Evolutionary conservation across 1,140 invertebrate species (phyloP).

Genomic region (Chironomus striatipennis): DNA sequence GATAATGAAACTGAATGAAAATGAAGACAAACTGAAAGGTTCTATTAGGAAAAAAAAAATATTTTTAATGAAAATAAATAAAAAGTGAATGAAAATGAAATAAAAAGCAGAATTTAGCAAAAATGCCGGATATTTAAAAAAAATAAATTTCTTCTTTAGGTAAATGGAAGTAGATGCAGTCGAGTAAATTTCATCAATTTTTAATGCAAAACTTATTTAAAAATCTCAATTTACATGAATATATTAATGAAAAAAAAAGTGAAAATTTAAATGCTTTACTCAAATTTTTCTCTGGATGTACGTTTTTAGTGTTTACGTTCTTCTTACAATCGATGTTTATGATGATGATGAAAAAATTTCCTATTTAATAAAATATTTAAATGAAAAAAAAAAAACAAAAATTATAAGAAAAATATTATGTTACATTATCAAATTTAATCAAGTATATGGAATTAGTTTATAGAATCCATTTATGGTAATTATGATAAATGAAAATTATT

Average conservation of each 20-base stretch:
- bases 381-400: too few species aligned
- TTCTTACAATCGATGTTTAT: constrained; percentile 14
- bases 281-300: constrained; percentile 13
- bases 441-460: constrained; percentile 10
- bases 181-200: too few species aligned
- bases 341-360: not conserved
- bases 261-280: not conserved
- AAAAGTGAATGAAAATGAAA: not conserved
- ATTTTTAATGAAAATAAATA: not conserved
- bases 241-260: too few species aligned
- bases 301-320: constrained; percentile 13
- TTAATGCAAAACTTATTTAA: too few species aligned
- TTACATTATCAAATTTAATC: not conserved
- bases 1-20: not conserved
- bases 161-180: too few species aligned
- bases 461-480: not conserved
- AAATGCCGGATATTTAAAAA: not conserved
- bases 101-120: not conserved
- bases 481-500: not conserved
- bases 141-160: too few species aligned
- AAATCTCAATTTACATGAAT: too few species aligned
- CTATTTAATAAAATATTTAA: not conserved
- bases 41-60: not conserved
- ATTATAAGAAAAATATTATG: not conserved
- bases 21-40: not conserved